These are phyloP conservation scores for Oncorhynchus gorbuscha DNA, from an alignment of 2,113 vertebrate species.

Conservation along the genomic window DNA sequence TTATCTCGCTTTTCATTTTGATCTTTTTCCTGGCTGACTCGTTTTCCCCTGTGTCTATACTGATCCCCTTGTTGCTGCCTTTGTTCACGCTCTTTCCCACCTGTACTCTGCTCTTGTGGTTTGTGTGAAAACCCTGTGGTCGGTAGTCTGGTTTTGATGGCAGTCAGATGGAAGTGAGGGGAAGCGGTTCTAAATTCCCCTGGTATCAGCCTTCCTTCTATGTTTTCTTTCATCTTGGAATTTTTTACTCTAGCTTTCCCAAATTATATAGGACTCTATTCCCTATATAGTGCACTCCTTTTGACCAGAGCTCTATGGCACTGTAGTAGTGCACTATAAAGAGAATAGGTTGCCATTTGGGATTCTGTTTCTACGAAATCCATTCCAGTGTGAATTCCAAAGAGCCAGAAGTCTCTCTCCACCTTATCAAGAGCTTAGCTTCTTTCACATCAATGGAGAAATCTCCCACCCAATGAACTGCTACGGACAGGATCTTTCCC, in stretches of 20 bases:
- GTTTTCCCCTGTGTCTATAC: not conserved
- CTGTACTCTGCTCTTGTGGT: slow-evolving; percentile 6
- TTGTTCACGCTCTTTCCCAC: slow-evolving; percentile 12
- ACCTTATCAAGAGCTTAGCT: slow-evolving; percentile 36
- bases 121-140: slow-evolving; percentile 15
- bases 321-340: too few species aligned
- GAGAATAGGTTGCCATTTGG: not conserved
- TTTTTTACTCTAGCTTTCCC: slow-evolving; percentile 32
- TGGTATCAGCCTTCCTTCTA: slow-evolving; percentile 31
- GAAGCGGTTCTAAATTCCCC: slow-evolving; percentile 28
- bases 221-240: slow-evolving; percentile 47
- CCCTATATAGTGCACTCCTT: too few species aligned
- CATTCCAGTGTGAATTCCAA: slow-evolving; percentile 36
- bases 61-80: slow-evolving; percentile 19
- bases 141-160: slow-evolving; percentile 41
- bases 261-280: slow-evolving; percentile 22
- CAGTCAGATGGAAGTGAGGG: slow-evolving; percentile 34
- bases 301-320: too few species aligned
- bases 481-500: slow-evolving; percentile 59
- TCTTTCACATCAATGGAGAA: slow-evolving; percentile 49
- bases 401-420: slow-evolving; percentile 51
- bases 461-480: slow-evolving; percentile 49
- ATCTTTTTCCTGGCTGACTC: not conserved
- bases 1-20: slow-evolving; percentile 6
- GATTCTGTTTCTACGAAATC: slow-evolving; percentile 25